A percentile compares a stretch with the other conserved stretches of the same genome.
phyloP scores from a whole-genome alignment of 2,888 invertebrate genomes.

The Luperina nickerlii region DNA sequence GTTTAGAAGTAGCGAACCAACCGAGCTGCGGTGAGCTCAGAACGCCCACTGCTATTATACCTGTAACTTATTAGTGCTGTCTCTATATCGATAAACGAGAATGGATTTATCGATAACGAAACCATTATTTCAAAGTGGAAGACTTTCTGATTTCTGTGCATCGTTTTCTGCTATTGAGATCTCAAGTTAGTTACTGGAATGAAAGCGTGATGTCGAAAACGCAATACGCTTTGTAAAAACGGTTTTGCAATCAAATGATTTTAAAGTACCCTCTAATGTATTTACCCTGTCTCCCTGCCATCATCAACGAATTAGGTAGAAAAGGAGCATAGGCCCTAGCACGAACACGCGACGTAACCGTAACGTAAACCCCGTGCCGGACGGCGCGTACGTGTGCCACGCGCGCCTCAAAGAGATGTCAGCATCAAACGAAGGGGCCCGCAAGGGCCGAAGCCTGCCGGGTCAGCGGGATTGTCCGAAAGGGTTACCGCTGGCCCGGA shows the following conservation, averaged over 20 bases:
- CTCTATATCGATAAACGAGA: constrained; percentile 29
- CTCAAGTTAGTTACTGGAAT: not conserved
- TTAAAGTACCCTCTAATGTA: not conserved
- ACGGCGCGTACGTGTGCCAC: no score
- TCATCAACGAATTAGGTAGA: not conserved
- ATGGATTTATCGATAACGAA: constrained; percentile 48
- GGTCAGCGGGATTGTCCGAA: no score
- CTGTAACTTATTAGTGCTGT: constrained; percentile 23
- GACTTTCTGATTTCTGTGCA: not conserved
- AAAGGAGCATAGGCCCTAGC: no score
- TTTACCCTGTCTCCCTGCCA: not conserved
- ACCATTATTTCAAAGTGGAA: not conserved
- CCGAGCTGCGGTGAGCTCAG: constrained; percentile 19
- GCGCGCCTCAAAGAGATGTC: no score
- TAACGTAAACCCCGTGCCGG: no score
- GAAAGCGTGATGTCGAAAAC: no score
- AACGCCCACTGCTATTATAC: constrained; percentile 48
- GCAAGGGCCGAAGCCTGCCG: no score
- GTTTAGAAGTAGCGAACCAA: constrained; percentile 40
- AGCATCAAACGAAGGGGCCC: no score
- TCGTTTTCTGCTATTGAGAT: not conserved
- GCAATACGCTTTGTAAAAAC: not conserved
- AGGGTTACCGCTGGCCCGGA: no score
- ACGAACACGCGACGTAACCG: no score
- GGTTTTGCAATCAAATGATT: not conserved